Evolutionary conservation across 1,140 invertebrate species (phyloP), one percentile per base, ranked within the genome.

Genomic region (Chymomyza costata): DNA sequence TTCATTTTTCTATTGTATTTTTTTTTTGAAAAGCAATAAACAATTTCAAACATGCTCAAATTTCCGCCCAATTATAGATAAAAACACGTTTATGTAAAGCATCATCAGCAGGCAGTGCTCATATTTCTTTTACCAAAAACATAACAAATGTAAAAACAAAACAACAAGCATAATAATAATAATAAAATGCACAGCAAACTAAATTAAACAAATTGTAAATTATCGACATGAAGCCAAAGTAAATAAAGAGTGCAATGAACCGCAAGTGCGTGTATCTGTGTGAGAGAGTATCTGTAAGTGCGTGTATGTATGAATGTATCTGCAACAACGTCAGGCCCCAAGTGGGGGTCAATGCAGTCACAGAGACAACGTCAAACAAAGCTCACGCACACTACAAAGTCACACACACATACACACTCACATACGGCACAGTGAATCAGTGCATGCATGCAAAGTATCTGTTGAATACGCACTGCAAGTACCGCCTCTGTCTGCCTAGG

Each of bases 321-420:
- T 25, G 21, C 16, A 47, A 34, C 28, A 45, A 60, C 63, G 51
- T 48, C 51, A 55, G 54, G 56, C 58, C 48, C 58, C 67, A 78
- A 78, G 71, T 71, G 71, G 71, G 71, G 71, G 71, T 78, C 71
- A 78, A 78, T 80, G 73, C 71, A 78, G 71, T 78, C 71, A 78
- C 40, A 53, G 63, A 57, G 45, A 66, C 54, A 64, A 53, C 66
- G 62, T 48, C 64, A 68, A 60, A 60, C 57, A 60, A 60, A 55
- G 57, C 21, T 38, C 52, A 14, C 47, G 30, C 52, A 53, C 39
- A 67, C 43, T n/a, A n/a, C n/a, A n/a, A n/a, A n/a, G n/a, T n/a
- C n/a, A n/a, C 47, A 34, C 52, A 53, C 39, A 67, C 43, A 62
- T 32, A 19, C 41, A 39, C 52, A 51, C n/a, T n/a, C 28, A 10